These are phyloP conservation scores for Noctua comes DNA, from an alignment of 2,888 invertebrate species.

Conservation along the genomic window DNA sequence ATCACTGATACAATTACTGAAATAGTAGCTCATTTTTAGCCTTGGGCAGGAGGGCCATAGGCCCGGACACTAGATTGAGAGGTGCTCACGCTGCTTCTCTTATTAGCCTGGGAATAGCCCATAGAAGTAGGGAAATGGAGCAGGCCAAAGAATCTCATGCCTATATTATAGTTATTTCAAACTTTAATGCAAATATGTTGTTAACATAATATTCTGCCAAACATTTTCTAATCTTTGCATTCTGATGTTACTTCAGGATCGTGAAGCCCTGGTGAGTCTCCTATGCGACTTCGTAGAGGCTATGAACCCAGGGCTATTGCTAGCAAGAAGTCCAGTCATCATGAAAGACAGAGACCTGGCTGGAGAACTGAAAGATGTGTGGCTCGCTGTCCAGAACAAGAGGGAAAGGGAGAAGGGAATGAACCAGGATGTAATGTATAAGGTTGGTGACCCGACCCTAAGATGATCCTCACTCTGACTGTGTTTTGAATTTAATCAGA, in stretches of 20 bases:
- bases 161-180: not conserved
- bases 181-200: not conserved
- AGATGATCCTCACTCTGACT: not conserved
- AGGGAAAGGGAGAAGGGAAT: constrained; percentile 89
- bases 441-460: constrained; percentile 72
- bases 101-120: not conserved
- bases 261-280: constrained; percentile 92
- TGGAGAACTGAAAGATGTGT: constrained; percentile 93
- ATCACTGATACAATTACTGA: no score
- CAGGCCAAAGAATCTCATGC: not conserved
- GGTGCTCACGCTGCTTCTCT: no score
- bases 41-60: no score
- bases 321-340: constrained; percentile 91
- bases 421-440: constrained; percentile 87
- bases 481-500: not conserved
- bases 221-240: not conserved
- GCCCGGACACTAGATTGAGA: no score
- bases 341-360: constrained; percentile 93
- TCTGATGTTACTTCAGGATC: constrained; percentile 85
- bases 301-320: constrained; percentile 92
- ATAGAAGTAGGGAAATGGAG: not conserved
- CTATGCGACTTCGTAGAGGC: constrained; percentile 93
- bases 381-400: constrained; percentile 92
- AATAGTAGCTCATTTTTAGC: no score
- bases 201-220: not conserved